Conservation (phyloP, 2,113 vertebrate genomes). For the Spizaetus ornatus region DNA sequence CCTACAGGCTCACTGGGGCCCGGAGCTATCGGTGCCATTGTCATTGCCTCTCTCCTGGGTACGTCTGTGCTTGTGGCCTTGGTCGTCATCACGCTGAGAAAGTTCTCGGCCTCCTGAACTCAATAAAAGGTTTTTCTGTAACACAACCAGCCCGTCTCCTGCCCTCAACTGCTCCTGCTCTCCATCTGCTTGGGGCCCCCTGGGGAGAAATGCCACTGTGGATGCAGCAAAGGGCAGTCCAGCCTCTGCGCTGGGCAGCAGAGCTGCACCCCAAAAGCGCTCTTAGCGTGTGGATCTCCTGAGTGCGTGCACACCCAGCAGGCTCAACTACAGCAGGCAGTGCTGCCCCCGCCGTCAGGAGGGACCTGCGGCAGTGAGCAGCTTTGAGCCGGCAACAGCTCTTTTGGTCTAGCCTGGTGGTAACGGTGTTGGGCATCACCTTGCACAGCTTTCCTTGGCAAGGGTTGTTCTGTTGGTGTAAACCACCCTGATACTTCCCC, state of each 20-base stretch:
- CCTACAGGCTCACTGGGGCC: slow-evolving; percentile 85
- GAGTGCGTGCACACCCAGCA: not conserved
- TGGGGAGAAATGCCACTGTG: accelerated
- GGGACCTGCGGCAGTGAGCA: accelerated
- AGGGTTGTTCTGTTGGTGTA: not conserved
- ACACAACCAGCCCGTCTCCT: not conserved
- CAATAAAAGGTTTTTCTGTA: slow-evolving; percentile 67
- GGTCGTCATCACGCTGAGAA: slow-evolving; percentile 89
- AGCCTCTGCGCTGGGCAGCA: not conserved
- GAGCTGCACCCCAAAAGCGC: accelerated
- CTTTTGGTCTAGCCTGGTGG: too few species aligned
- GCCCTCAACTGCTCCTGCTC: not conserved
- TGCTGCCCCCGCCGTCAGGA: accelerated
- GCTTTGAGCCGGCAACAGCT: not conserved
- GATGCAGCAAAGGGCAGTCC: accelerated
- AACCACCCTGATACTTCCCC: accelerated
- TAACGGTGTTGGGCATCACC: accelerated
- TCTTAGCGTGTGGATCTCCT: accelerated
- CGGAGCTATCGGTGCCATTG: slow-evolving; percentile 93
- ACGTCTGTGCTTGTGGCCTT: slow-evolving; percentile 92
- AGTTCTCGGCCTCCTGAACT: slow-evolving; percentile 86
- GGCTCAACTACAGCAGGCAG: accelerated
- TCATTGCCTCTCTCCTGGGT: slow-evolving; percentile 92
- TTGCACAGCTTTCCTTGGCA: not conserved
- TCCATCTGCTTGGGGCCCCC: accelerated